phyloP scores from a whole-genome alignment of 1,140 invertebrate species.

The Lanistes nyassanus region DNA sequence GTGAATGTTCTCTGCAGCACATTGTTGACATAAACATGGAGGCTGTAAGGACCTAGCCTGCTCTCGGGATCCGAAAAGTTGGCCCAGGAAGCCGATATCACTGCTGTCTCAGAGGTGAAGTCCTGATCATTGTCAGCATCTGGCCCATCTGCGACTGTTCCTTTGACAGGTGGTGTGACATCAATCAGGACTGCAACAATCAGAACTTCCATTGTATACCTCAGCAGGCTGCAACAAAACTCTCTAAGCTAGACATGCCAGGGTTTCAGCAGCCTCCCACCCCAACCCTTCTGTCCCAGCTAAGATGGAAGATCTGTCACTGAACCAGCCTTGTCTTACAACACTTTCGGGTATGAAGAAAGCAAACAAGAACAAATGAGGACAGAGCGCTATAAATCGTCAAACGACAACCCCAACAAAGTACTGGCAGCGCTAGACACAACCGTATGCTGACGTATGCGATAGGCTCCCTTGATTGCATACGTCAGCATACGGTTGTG shows the following conservation, averaged over 20 bases:
- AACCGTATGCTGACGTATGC: too few species aligned
- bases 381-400: too few species aligned
- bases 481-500: too few species aligned
- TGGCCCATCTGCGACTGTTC: conserved; percentile 33
- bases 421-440: too few species aligned
- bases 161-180: conserved; percentile 33
- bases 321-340: too few species aligned
- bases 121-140: conserved; percentile 27
- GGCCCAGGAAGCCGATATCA: conserved; percentile 26
- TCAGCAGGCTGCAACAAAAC: not conserved
- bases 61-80: conserved; percentile 44
- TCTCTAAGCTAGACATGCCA: not conserved
- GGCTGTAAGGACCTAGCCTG: conserved; percentile 29
- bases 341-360: too few species aligned
- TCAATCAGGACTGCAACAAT: conserved; percentile 39
- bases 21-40: conserved; percentile 37
- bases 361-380: too few species aligned
- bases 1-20: conserved; percentile 20
- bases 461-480: too few species aligned
- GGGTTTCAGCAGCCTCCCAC: not conserved
- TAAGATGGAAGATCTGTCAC: not conserved
- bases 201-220: not conserved
- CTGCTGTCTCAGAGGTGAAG: conserved; percentile 39
- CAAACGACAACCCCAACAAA: too few species aligned
- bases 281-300: not conserved